Evolutionary conservation across 2,888 invertebrate species (phyloP), one percentile per base, ranked within the genome.

Genomic region (Ectemnius lituratus): DNA sequence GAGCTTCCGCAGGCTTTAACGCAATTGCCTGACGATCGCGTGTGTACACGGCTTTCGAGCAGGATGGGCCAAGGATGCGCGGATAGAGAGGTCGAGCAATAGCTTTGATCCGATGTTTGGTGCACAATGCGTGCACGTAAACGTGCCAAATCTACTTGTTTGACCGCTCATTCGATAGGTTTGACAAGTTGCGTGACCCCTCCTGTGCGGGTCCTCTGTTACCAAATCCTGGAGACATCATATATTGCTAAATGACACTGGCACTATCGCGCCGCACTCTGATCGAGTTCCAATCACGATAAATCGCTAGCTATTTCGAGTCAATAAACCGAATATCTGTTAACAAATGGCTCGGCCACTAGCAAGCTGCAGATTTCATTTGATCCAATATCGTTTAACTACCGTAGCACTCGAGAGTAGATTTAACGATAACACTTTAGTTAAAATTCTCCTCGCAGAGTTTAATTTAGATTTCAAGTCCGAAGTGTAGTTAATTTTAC

Each of bases 131-230:
- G 82, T 75, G 76, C 76, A 81, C 73, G 79, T 72, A 81, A 79
- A 79, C 75, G 74, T 73, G 76, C 76, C 76, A 78, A 82, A 81
- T 78, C 78, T 69, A 72, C 68, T 78, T 80, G 82, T 80, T 74
- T 76, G 78, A 80, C 80, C 81, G 75, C 67, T 73, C 74, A 74
- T 78, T 78, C 78, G 67, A 70, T 65, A 70, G 79, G 69, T 75
- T 74, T 66, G 71, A 76, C 76, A 70, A 71, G 60, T 63, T 62
- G 52, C 37, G 37, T 37, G 37, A n/a, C n/a, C 8, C 37, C 37
- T 37, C 37, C 16, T 52, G 16, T 52, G 16, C 52, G 52, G 52
- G 52, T 13, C 16, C 52, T 52, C n/a, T 52, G 37, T 37, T 37
- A 37, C 37, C 37, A 11, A 52, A 52, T 52, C 52, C 52, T 16